Base-by-base conservation (phyloP, 2,888 invertebrate species). In the Parnassius glacialis region DNA sequence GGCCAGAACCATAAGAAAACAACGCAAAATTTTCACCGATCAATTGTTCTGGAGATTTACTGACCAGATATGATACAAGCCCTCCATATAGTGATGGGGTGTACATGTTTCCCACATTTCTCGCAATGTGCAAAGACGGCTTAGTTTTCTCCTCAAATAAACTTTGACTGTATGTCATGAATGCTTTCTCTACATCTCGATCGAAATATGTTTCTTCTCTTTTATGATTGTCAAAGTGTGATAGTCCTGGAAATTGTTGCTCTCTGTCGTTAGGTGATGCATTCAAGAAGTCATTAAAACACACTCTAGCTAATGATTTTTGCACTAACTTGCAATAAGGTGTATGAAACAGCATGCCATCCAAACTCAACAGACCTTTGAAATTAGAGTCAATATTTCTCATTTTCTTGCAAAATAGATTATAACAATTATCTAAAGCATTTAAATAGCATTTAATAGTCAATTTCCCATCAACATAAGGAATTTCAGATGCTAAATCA, bases 91-190 rank as follows among this genome's bases (percentile, higher is more conserved):
- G 92, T 0, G 99, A 99, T 0, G 99, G 95, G 1, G 99, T 99
- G 83, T 99, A 99, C 99, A 99, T 99, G 80, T 99, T 99, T 10
- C 99, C 99, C 60, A 99, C 95, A 90, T 97, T 96, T 80, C 95
- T 96, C 5, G 99, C 96, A 67, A 99, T 87, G 60, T 95, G 88
- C 20, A 99, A 85, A 1, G 97, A 96, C 3, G 97, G 97, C 72
- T 95, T 94, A 0, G 99, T 99, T 90, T 98, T 98, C 59, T 92
- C 82, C 61, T 94, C 92, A 83, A 97, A 99, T 52, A 94, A 83
- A 3, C 91, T 81, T 70, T 94, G 93, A 70, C 97, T 97, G 67
- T 94, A 93, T 1, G 92, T 91, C 92, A 99, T 92, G 75, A 98
- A 96, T 1, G 95, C 94, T 80, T 97, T 97, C 81, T 99, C 98